Base-by-base conservation (phyloP, 30 jellyfish, hydroid and myxozoan genomes). In the Rhopilema esculentum region DNA sequence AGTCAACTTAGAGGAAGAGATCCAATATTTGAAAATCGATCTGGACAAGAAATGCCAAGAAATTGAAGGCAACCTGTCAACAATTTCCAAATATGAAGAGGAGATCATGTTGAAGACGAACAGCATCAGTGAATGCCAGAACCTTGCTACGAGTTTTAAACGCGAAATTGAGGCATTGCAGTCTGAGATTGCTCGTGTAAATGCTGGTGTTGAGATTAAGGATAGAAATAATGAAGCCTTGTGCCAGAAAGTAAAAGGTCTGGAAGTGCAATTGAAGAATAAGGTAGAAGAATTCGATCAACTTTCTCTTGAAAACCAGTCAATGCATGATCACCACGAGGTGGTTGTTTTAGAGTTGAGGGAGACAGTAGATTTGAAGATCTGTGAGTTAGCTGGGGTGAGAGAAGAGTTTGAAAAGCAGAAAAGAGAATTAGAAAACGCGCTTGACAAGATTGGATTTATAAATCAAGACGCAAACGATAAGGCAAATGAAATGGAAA, bases 151-250 rank as follows among this genome's bases (percentile, higher is more conserved):
- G 23, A 30, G 84, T 15, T 40, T 73, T 33, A 73, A 40, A 33
- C 22, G 29, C 51, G 84, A 73, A 33, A 73, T 73, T 22, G 69
- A 73, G 29, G 65, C 49, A n/a, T 22, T 73, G 69, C 84, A 73
- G 84, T 73, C 84, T 2, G 69, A 73, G 69, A 73, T 73, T 4
- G 32, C 70, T 19, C 49, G 84, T 30, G 32, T 73, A n/a, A 73
- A 73, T 73, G 84, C 84, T 7, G 84, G 84, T 8, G 27, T 73
- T 26, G 84, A 73, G 32, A 40, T 73, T 4, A 73, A 73, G 33
- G 84, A 73, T 16, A 73, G n/a, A 33, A 32, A 73, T 0, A 73
- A 29, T 32, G 40, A 64, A 4, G 27, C 15, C 22, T 21, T 73
- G 40, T 0, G 69, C 8, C 27, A n/a, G 40, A 73, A 26, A 33